A percentile compares a stretch with the other conserved stretches of the same genome.
These are phyloP conservation scores for Nesospiza acunhae DNA, from an alignment of 2,113 vertebrate genomes.

Conservation along the genomic window DNA sequence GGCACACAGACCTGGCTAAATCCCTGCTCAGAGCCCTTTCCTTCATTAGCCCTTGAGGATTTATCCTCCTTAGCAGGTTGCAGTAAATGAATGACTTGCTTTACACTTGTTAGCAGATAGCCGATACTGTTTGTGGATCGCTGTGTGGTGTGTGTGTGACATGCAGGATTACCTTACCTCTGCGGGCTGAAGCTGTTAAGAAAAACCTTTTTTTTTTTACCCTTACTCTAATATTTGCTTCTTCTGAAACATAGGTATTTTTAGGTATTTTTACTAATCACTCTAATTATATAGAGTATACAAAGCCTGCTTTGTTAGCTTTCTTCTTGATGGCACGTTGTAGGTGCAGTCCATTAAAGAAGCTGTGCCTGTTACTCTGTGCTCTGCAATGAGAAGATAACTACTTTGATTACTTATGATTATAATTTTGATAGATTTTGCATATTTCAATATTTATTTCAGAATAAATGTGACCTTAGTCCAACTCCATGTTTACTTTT, in stretches of 20 bases:
- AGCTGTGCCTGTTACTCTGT: background rate
- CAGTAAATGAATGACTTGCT: background rate
- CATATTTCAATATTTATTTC: background rate
- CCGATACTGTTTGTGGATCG: background rate
- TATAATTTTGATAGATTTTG: background rate
- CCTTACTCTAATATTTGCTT: background rate
- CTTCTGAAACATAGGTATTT: background rate
- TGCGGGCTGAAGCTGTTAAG: background rate
- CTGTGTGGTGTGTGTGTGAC: background rate
- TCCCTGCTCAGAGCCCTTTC: background rate
- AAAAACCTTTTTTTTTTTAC: background rate
- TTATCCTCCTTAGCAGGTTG: background rate
- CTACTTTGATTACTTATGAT: background rate
- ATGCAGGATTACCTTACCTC: constrained; percentile 18
- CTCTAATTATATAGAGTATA: background rate
- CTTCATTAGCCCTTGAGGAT: constrained; percentile 10
- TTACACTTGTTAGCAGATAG: constrained; percentile 1
- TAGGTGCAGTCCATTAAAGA: background rate
- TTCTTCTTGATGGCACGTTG: background rate
- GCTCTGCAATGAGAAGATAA: background rate
- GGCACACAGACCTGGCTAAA: background rate
- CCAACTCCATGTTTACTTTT: background rate
- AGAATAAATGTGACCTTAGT: background rate
- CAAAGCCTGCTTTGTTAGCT: background rate
- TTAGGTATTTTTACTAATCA: background rate